Evolutionary conservation across 2,888 invertebrate genomes (phyloP).

Genomic region (Nomada lathburiana): DNA sequence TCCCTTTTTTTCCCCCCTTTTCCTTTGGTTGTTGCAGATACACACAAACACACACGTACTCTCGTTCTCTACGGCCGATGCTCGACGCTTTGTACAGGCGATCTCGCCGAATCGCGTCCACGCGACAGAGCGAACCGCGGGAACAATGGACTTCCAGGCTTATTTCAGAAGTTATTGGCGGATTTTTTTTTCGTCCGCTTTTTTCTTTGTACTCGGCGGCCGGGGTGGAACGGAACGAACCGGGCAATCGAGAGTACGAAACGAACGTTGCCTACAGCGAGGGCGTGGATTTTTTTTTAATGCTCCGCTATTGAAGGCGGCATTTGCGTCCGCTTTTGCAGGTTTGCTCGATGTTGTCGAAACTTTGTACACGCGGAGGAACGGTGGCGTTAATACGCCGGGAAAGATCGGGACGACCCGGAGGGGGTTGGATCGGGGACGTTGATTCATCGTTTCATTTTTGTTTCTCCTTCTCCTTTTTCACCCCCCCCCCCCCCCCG

Average conservation of each 20-base stretch:
- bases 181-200: slow-evolving; percentile 18
- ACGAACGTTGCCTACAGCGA: slow-evolving; percentile 3
- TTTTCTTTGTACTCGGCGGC: neutral
- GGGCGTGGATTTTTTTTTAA: slow-evolving; percentile 19
- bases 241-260: neutral
- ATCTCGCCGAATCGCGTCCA: slow-evolving; percentile 40
- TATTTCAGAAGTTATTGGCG: slow-evolving; percentile 50
- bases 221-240: neutral
- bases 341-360: neutral
- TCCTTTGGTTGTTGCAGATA: slow-evolving; percentile 15
- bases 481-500: too few species aligned
- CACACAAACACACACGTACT: too few species aligned
- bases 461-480: neutral
- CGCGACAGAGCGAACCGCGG: slow-evolving; percentile 42
- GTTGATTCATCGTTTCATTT: neutral
- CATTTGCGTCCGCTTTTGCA: neutral
- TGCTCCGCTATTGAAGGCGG: slow-evolving; percentile 4
- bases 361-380: neutral
- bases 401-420: neutral
- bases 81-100: slow-evolving; percentile 46
- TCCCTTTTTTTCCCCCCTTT: neutral
- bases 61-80: slow-evolving; percentile 5
- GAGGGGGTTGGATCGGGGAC: neutral
- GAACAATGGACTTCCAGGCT: slow-evolving; percentile 48
- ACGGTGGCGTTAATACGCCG: neutral